Percentiles rank a stretch among this genome's conserved stretches.
phyloP scores from a whole-genome alignment of 2,888 invertebrate genomes.

The Caenorhabditis sp. region DNA sequence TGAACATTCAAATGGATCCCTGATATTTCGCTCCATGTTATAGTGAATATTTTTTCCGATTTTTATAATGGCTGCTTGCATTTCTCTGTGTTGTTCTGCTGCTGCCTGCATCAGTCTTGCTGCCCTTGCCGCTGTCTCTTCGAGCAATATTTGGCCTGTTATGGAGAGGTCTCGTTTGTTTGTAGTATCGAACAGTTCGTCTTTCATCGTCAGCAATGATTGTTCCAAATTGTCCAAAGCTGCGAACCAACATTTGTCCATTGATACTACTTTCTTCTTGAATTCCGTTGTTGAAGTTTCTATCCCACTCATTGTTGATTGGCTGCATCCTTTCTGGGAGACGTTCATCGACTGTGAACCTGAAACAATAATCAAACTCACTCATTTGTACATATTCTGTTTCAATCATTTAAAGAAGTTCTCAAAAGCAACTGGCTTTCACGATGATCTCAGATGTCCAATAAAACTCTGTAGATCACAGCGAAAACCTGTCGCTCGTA shows the following conservation, averaged over 20 bases:
- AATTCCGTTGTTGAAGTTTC: not conserved
- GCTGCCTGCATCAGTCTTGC: constrained; percentile 52
- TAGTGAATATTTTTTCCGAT: constrained; percentile 95
- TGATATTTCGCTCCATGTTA: constrained; percentile 66
- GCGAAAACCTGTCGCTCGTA: constrained; percentile 74
- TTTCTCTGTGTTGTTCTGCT: constrained; percentile 86
- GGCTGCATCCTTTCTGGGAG: not conserved
- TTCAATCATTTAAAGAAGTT: constrained; percentile 14
- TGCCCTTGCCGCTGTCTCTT: constrained; percentile 44
- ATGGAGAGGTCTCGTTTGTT: constrained; percentile 64
- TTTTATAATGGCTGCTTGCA: constrained; percentile 91
- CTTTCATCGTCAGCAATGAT: constrained; percentile 43
- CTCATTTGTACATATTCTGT: not conserved
- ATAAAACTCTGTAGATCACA: constrained; percentile 74
- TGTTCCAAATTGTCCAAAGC: constrained; percentile 22
- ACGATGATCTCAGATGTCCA: constrained; percentile 78
- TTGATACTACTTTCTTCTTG: not conserved
- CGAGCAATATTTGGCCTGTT: constrained; percentile 73
- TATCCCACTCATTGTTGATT: not conserved
- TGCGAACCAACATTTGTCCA: constrained; percentile 6
- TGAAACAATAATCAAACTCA: constrained; percentile 33
- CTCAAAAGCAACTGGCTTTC: constrained; percentile 76
- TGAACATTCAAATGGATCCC: constrained; percentile 69
- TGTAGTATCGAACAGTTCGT: constrained; percentile 54
- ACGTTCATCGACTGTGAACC: constrained; percentile 18